These are phyloP conservation scores for Rachycentron canadum DNA, from an alignment of 2,797 vertebrate genomes.

Conservation along the genomic window DNA sequence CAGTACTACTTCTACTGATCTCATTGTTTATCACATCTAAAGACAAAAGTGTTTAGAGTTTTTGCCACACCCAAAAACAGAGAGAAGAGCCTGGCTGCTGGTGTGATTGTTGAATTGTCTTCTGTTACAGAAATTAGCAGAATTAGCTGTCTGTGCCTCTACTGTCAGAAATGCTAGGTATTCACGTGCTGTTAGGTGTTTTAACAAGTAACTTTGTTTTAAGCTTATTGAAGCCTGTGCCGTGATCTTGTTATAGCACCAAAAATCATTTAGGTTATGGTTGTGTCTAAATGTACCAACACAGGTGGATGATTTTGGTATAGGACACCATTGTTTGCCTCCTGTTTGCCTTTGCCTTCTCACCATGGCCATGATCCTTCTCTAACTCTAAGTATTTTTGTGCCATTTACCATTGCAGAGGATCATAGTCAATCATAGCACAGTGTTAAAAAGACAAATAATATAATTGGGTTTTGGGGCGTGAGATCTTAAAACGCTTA, in stretches of 20 bases:
- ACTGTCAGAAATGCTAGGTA: background rate
- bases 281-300: background rate
- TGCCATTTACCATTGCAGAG: too few species aligned
- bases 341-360: background rate
- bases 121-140: background rate
- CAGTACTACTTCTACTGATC: background rate
- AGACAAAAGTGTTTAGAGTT: background rate
- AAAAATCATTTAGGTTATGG: background rate
- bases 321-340: background rate
- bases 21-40: background rate
- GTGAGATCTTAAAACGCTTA: background rate
- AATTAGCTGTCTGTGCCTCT: background rate
- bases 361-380: background rate
- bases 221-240: background rate
- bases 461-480: background rate
- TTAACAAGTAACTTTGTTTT: background rate
- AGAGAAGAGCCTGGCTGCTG: background rate
- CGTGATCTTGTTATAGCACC: background rate
- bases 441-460: background rate
- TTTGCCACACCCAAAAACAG: background rate
- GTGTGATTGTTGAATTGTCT: background rate
- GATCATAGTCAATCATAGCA: too few species aligned
- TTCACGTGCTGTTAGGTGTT: background rate
- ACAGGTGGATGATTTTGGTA: background rate
- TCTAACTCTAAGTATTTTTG: background rate